These are phyloP conservation scores for Desmodus rotundus DNA, from an alignment of 2,113 vertebrate genomes.

Conservation along the genomic window DNA sequence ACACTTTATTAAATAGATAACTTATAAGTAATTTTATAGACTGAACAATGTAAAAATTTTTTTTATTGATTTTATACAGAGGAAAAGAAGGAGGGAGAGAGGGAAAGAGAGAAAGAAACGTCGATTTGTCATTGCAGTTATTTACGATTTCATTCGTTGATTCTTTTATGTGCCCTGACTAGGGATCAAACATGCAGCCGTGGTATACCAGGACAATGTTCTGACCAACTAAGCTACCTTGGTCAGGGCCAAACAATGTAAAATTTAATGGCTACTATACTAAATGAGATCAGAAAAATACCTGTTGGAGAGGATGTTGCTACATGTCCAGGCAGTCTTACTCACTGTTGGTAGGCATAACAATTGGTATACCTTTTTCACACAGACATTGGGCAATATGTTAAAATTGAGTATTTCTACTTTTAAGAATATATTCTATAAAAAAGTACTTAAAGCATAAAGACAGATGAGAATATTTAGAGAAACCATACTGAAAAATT, in stretches of 20 bases:
- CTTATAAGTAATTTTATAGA: not conserved
- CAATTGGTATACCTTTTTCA: not conserved
- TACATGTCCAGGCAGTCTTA: not conserved
- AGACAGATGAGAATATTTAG: not conserved
- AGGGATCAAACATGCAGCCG: too few relatives aligned
- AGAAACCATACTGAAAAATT: not conserved
- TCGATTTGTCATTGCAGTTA: too few relatives aligned
- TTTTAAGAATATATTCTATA: not conserved
- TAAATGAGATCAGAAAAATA: not conserved
- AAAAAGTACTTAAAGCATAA: not conserved
- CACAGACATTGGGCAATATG: not conserved
- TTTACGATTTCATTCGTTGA: too few relatives aligned
- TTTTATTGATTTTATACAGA: not conserved
- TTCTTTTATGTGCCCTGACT: too few relatives aligned
- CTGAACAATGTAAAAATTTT: not conserved
- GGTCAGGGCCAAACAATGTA: not conserved
- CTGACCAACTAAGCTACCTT: too few relatives aligned
- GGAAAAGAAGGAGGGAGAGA: too few relatives aligned
- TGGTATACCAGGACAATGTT: too few relatives aligned
- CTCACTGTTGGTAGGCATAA: not conserved
- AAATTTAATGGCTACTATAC: not conserved
- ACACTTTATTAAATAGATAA: not conserved
- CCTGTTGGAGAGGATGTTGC: not conserved
- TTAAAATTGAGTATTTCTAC: not conserved
- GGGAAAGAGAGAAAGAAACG: too few relatives aligned